Base-by-base conservation (phyloP, 2,888 invertebrate genomes). In the Luperina testacea region DNA sequence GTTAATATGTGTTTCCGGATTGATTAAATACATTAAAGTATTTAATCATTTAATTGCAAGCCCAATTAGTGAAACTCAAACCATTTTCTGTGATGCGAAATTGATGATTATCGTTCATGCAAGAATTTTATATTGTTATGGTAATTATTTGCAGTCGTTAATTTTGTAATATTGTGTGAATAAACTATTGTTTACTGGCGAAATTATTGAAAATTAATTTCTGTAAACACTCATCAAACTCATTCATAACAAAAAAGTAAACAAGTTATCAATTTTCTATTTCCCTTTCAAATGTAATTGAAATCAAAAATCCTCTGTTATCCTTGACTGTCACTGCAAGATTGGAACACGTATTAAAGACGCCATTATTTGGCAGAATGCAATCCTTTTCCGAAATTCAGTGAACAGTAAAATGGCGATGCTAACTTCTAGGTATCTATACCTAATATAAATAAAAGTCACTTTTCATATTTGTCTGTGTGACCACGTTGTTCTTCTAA, bases 391-490 rank as follows among this genome's bases (percentile, higher is more conserved):
- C 13, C 9, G 1, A 70, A 85, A 85, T 72, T 82, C 79, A 81
- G 27, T 86, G 86, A 87, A 72, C 86, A 72, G 73, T 64, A 77
- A 86, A 88, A 88, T 81, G 4, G 17, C 15, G 6, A 53, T 15
- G 27, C 7, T 27, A 27, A 7, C 8, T 32, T 15, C 48, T 13
- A n/a, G n/a, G n/a, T n/a, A 15, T 27, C 7, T 61, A 17, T 32
- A 20, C 32, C 2, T 24, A 38, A 8, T 63, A 38, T 32, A 32
- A 20, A 32, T 63, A 32, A 9, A 42, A 42, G 1, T 67, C 5
- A 1, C 15, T 67, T n/a, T 67, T n/a, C 9, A 1, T 32, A 27
- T 27, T 4, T 15, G 42, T 42, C 8, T 42, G n/a, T 42, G n/a
- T 67, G 42, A 15, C 42, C 42, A 0, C 8, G 11, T 6, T 27